Evolutionary conservation across 2,113 vertebrate genomes (phyloP).

Genomic region (Labeo rohita): DNA sequence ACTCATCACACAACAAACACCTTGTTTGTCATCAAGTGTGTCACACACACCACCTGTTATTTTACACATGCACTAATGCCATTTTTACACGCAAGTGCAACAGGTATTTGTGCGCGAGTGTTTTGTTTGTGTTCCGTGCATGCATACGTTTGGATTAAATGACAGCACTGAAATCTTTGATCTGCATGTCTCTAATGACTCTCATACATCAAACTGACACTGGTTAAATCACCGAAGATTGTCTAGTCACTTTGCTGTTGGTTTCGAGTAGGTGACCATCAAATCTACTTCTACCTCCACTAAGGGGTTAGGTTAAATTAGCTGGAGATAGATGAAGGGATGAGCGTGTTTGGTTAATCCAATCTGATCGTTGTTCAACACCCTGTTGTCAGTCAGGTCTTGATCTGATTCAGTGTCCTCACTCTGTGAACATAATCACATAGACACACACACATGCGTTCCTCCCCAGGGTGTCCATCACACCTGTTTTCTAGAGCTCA

Average conservation of each 20-base stretch:
- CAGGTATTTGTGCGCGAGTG: not conserved
- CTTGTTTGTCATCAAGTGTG: not conserved
- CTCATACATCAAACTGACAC: not conserved
- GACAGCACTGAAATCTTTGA: not conserved
- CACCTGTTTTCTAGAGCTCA: slow-evolving; percentile 69
- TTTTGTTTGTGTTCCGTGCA: not conserved
- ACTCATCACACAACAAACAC: not conserved
- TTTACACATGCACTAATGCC: slow-evolving; percentile 15
- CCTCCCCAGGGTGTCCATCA: slow-evolving; percentile 60
- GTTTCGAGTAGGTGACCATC: not conserved
- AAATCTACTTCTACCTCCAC: not conserved
- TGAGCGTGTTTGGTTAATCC: not conserved
- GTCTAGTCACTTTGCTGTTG: not conserved
- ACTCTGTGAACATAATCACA: slow-evolving; percentile 21
- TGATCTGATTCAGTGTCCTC: slow-evolving; percentile 22
- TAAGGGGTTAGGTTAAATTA: not conserved
- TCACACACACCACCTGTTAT: slow-evolving; percentile 16
- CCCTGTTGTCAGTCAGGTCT: not conserved
- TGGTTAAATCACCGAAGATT: not conserved
- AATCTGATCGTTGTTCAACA: slow-evolving; percentile 16
- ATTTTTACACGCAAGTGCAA: not conserved
- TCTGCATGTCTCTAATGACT: not conserved
- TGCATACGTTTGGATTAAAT: not conserved
- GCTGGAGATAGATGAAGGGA: not conserved
- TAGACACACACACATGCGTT: not conserved